Percentiles rank a stretch among this genome's conserved stretches.
Evolutionary conservation across 2,888 invertebrate species (phyloP).

Genomic region (Nephrotoma flavescens): DNA sequence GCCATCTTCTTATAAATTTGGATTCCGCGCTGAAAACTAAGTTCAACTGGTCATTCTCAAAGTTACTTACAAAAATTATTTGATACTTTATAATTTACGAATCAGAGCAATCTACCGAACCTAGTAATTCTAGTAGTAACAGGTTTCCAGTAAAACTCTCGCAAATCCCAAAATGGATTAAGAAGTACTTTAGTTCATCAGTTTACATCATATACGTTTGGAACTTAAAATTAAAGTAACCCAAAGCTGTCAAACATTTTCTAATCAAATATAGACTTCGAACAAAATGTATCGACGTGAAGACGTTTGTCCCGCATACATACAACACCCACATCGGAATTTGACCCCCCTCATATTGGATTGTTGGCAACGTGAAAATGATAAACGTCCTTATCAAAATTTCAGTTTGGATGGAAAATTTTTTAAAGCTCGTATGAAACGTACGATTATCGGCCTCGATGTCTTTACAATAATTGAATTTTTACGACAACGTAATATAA

Average conservation of each 20-base stretch:
- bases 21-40: no score
- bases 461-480: constrained; percentile 20
- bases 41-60: no score
- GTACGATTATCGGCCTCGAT: constrained; percentile 18
- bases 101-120: no score
- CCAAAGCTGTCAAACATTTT: neutral
- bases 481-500: constrained; percentile 13
- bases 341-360: constrained; percentile 19
- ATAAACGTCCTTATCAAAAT: constrained; percentile 20
- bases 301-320: neutral
- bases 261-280: neutral
- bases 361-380: constrained; percentile 29
- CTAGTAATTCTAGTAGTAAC: no score
- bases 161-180: no score
- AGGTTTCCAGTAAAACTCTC: no score
- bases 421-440: constrained; percentile 21
- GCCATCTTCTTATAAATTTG: no score
- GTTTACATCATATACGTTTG: no score
- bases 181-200: no score
- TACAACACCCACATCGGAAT: neutral
- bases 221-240: neutral
- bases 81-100: no score
- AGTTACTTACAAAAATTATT: no score
- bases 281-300: neutral
- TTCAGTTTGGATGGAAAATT: constrained; percentile 20